Base-by-base conservation (phyloP, 1,140 invertebrate species). In the Melanaphis sacchari region DNA sequence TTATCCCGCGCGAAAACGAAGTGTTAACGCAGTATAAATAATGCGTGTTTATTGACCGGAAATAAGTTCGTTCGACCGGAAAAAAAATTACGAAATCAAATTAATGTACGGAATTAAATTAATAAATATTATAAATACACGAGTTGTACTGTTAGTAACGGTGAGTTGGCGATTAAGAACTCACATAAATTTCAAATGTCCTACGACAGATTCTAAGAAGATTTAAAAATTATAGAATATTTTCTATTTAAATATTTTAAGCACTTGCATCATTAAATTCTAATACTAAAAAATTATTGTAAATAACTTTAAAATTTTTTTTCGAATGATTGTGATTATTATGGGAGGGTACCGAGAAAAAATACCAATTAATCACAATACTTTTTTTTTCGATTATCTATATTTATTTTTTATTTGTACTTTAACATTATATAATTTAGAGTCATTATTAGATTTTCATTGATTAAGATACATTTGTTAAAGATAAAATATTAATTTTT, bases 11-110 rank as follows among this genome's bases (percentile, higher is more conserved):
- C 26, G 41, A 43, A 85, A 87, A 43, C 84, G 84, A 87, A 87
- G 84, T 87, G 84, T 87, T 87, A 87, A 87, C 84, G 84, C n/a
- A 43, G 84, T 87, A 87, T 87, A 43, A 87, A 87, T 87, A 87
- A 87, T 87, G 41, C 41, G 84, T 87, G 84, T 87, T 87, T 87
- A 87, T 87, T 87, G 84, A 87, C 84, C 84, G 84, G 84, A 26
- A 87, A 87, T 87, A 38, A 43, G 84, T 87, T 87, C 41, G 24
- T 43, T 87, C 84, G 15, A 41, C 9, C 41, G 41, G 84, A 43
- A 43, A 43, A 87, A 87, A 87, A 87, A 38, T 31, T 87, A 87
- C 84, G 84, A 46, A 87, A 87, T 87, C 41, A 43, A 87, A 87
- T 87, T 87, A 87, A 87, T 43, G 41, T 38, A 66, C 59, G 59